phyloP scores from a whole-genome alignment of 2,113 vertebrate species.

The Zapus hudsonius region DNA sequence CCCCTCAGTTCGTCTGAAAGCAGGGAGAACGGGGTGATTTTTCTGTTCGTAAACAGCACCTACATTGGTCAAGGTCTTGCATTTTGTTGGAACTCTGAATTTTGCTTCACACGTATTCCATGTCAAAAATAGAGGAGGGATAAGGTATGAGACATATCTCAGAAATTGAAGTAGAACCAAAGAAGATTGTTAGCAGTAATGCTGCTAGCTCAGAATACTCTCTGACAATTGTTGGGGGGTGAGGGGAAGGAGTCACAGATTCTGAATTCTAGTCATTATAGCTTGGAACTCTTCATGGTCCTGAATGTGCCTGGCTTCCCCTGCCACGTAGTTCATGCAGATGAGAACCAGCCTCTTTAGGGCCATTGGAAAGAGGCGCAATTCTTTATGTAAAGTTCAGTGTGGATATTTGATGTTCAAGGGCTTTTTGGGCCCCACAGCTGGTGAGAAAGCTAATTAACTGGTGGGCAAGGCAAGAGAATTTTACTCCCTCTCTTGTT shows the following conservation, averaged over 20 bases:
- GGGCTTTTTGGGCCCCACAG: slow-evolving; percentile 12
- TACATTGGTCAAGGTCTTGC: neutral
- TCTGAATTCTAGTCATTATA: slow-evolving; percentile 71
- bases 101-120: neutral
- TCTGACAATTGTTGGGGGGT: neutral
- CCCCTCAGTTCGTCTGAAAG: neutral
- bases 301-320: neutral
- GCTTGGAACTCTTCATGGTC: slow-evolving; percentile 31
- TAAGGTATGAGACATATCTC: neutral
- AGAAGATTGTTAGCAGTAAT: neutral
- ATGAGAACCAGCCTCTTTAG: slow-evolving; percentile 1
- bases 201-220: neutral
- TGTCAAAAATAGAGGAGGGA: neutral
- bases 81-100: neutral
- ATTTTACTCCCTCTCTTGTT: slow-evolving; percentile 23
- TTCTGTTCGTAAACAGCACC: neutral
- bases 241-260: neutral
- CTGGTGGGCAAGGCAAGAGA: slow-evolving; percentile 8
- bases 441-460: slow-evolving; percentile 70
- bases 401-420: slow-evolving; percentile 70
- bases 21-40: neutral
- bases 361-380: slow-evolving; percentile 40
- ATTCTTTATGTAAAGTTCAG: slow-evolving; percentile 23
- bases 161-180: neutral
- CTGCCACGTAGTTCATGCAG: neutral